These are phyloP conservation scores for Allygus modestus DNA, from an alignment of 2,888 invertebrate genomes.

Conservation along the genomic window DNA sequence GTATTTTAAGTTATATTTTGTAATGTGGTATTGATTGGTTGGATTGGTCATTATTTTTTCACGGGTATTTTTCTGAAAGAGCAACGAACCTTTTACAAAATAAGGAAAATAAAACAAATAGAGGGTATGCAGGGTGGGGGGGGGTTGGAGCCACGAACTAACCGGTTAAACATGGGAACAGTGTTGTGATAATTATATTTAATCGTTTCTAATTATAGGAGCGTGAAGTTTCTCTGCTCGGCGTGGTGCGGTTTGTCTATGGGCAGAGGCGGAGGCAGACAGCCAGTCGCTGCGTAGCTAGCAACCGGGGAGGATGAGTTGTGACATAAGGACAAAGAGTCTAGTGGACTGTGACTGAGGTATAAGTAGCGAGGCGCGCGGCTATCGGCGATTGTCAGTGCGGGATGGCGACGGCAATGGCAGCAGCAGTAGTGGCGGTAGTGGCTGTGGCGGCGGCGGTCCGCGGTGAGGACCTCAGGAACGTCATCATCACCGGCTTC, in stretches of 20 bases:
- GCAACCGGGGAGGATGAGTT: conserved; percentile 26
- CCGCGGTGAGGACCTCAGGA: conserved; percentile 20
- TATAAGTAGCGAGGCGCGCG: conserved; percentile 28
- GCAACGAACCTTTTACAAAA: background rate
- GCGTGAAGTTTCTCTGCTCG: conserved; percentile 37
- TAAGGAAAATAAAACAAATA: background rate
- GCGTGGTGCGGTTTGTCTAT: background rate
- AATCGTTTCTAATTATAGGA: conserved; percentile 23
- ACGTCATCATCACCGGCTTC: conserved; percentile 48
- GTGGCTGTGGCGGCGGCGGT: no score
- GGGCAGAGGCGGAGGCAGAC: background rate
- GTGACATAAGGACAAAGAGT: conserved; percentile 27
- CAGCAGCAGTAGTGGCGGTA: background rate
- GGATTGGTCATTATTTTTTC: no score
- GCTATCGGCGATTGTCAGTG: background rate
- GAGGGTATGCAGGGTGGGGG: background rate
- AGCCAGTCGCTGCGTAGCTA: background rate
- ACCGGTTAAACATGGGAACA: conserved; percentile 36
- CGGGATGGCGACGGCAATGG: background rate
- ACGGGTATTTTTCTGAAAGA: no score
- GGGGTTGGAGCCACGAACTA: background rate
- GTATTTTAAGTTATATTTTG: no score
- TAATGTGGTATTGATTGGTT: no score
- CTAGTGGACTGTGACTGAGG: conserved; percentile 37
- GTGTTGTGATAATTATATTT: conserved; percentile 42